These are phyloP conservation scores for Leucophenga varia DNA, from an alignment of 1,140 invertebrate genomes.

Conservation along the genomic window DNA sequence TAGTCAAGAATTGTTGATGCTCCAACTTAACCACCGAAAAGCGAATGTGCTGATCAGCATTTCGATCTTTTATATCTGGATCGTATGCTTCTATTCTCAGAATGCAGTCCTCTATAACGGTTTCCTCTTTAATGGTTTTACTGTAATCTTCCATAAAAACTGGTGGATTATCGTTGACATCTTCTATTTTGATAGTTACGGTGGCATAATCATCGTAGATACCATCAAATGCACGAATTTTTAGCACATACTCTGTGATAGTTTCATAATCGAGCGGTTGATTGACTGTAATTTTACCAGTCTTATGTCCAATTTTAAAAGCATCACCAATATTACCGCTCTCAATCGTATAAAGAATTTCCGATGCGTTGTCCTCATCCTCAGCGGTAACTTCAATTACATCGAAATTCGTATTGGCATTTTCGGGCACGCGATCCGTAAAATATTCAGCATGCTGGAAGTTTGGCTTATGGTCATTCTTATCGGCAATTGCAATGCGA, in stretches of 20 bases:
- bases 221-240: slow-evolving; percentile 77
- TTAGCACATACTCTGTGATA: slow-evolving; percentile 74
- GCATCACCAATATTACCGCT: slow-evolving; percentile 75
- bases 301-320: slow-evolving; percentile 75
- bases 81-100: slow-evolving; percentile 74
- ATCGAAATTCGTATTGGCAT: slow-evolving; percentile 74
- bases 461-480: slow-evolving; percentile 84
- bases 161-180: slow-evolving; percentile 83
- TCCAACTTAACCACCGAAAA: slow-evolving; percentile 74
- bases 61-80: slow-evolving; percentile 77
- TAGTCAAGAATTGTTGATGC: slow-evolving; percentile 68
- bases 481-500: slow-evolving; percentile 85
- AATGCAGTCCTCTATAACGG: slow-evolving; percentile 65
- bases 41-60: slow-evolving; percentile 72
- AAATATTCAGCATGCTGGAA: slow-evolving; percentile 75
- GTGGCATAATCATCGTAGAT: slow-evolving; percentile 72
- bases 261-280: slow-evolving; percentile 82
- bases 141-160: slow-evolving; percentile 68
- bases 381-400: slow-evolving; percentile 81
- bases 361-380: slow-evolving; percentile 79
- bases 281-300: slow-evolving; percentile 77
- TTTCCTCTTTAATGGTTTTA: slow-evolving; percentile 71
- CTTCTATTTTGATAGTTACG: slow-evolving; percentile 76
- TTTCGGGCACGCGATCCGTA: slow-evolving; percentile 77
- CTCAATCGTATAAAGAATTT: slow-evolving; percentile 78